These are phyloP conservation scores for Sinosuthora webbiana DNA, from an alignment of 2,113 vertebrate species.

Conservation along the genomic window DNA sequence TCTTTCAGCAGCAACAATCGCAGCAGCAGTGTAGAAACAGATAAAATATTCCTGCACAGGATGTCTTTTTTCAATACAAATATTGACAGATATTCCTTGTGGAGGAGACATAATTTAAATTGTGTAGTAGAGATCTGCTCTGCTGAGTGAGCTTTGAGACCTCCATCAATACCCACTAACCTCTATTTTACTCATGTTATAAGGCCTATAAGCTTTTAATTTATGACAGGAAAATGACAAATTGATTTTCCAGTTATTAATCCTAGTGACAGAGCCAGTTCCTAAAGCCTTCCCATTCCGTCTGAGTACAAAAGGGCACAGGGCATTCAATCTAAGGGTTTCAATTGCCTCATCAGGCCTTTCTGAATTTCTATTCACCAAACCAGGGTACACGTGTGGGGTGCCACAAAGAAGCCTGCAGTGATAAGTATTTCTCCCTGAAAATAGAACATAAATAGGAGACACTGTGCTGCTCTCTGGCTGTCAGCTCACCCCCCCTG, in stretches of 20 bases:
- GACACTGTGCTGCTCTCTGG: neutral
- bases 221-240: conserved; percentile 65
- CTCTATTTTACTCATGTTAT: conserved; percentile 63
- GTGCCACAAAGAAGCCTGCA: neutral
- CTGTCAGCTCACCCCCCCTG: neutral
- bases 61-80: conserved; percentile 46
- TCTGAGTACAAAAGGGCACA: neutral
- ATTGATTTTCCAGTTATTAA: conserved; percentile 71
- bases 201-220: conserved; percentile 67
- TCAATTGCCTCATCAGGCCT: neutral
- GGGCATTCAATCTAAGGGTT: neutral
- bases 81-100: conserved; percentile 52
- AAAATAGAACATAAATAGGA: neutral
- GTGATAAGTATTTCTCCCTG: rapidly evolving
- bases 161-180: conserved; percentile 66
- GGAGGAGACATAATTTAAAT: conserved; percentile 59
- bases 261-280: conserved; percentile 36
- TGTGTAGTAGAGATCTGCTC: conserved; percentile 42
- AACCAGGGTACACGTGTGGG: neutral
- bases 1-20: neutral
- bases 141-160: conserved; percentile 56
- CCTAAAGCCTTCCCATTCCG: conserved; percentile 6
- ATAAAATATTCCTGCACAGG: neutral
- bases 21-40: neutral
- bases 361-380: neutral